Conservation (phyloP, 2,888 invertebrate genomes). For the Morinoia aosen region DNA sequence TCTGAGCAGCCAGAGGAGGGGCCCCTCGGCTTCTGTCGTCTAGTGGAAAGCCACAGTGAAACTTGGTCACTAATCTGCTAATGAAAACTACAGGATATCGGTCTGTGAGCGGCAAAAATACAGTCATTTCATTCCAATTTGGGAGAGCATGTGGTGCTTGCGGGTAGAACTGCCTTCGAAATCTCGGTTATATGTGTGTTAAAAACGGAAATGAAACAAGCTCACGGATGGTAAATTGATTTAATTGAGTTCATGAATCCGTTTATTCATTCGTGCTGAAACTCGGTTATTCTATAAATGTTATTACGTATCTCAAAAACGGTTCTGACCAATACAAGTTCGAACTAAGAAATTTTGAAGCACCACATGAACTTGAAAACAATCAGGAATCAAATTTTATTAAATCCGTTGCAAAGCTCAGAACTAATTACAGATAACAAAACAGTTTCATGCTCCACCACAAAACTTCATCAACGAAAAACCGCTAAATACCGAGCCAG, state of each 20-base stretch:
- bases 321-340: too few relatives aligned
- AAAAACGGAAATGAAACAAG: not conserved
- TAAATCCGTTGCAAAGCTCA: not conserved
- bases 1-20: not conserved
- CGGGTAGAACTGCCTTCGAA: not conserved
- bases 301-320: too few relatives aligned
- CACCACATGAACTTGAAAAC: not conserved
- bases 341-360: not conserved
- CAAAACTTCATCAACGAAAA: not conserved
- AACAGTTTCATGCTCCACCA: not conserved
- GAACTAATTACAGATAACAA: not conserved
- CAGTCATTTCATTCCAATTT: not conserved
- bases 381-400: not conserved
- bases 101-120: not conserved
- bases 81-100: not conserved
- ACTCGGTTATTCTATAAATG: not conserved
- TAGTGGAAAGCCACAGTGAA: not conserved
- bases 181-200: not conserved
- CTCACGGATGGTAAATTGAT: not conserved
- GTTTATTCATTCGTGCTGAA: not conserved
- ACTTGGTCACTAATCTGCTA: not conserved
- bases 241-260: not conserved
- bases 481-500: not conserved
- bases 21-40: not conserved
- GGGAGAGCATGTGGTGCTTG: not conserved